Percentiles rank a stretch among this genome's conserved stretches.
These are phyloP conservation scores for Pachliopta kotzebuea DNA, from an alignment of 2,888 invertebrate species.

Conservation along the genomic window DNA sequence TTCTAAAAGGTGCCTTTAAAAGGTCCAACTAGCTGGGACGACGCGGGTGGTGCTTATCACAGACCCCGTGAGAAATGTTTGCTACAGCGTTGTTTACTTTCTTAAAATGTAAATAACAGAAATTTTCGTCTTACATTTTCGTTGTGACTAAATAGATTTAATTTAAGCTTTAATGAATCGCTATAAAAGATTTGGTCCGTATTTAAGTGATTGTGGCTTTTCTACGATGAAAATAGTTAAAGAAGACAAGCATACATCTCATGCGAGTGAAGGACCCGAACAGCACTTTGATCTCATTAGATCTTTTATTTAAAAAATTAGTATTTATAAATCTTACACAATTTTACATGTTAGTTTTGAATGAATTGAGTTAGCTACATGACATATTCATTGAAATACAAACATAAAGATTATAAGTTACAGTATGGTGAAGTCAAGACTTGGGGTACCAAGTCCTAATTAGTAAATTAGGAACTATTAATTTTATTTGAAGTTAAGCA, in stretches of 20 bases:
- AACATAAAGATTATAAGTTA: too few species aligned
- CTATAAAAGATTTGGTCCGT: too few species aligned
- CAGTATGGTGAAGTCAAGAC: too few species aligned
- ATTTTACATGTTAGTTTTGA: too few species aligned
- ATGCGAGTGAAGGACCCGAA: background rate
- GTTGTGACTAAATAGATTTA: background rate
- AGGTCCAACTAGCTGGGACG: slow-evolving; percentile 37
- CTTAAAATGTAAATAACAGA: slow-evolving; percentile 12
- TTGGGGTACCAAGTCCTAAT: too few species aligned
- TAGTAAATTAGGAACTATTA: too few species aligned
- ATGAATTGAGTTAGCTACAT: too few species aligned
- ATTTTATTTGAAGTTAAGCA: too few species aligned
- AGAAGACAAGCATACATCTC: too few species aligned
- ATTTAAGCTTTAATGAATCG: background rate
- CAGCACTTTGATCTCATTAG: background rate
- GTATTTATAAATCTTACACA: too few species aligned
- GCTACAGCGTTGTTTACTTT: slow-evolving; percentile 16
- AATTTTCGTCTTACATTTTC: slow-evolving; percentile 8
- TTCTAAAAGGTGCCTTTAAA: slow-evolving; percentile 57
- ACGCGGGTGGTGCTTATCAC: slow-evolving; percentile 24
- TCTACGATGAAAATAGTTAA: background rate
- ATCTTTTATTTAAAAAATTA: too few species aligned
- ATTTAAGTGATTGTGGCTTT: background rate
- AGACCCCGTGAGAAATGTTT: slow-evolving; percentile 16
- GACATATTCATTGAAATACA: too few species aligned